Evolutionary conservation across 2,797 vertebrate genomes (phyloP).

Genomic region (Euphonia xanthogaster): DNA sequence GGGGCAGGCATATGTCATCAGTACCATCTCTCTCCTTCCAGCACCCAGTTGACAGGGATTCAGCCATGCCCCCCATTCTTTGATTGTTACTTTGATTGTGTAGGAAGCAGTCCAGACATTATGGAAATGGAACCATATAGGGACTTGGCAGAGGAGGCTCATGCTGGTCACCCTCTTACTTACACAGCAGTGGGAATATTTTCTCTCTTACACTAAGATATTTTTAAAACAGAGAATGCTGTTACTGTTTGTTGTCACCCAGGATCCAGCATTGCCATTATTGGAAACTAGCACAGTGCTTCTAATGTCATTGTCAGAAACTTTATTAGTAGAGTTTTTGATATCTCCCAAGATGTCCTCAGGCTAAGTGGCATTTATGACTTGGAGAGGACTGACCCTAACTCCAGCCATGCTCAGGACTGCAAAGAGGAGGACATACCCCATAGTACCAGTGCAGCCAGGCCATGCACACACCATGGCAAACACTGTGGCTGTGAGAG

Average conservation of each 20-base stretch:
- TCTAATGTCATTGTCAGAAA: not conserved
- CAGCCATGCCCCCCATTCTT: not conserved
- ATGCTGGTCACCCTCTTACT: slow-evolving; percentile 26
- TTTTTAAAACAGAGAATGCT: slow-evolving; percentile 52
- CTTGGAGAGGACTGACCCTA: not conserved
- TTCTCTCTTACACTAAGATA: slow-evolving; percentile 52
- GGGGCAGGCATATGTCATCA: not conserved
- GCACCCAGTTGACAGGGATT: not conserved
- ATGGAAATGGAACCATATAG: slow-evolving; percentile 54
- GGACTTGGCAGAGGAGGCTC: not conserved
- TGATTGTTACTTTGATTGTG: slow-evolving; percentile 11
- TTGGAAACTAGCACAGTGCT: not conserved
- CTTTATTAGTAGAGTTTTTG: not conserved
- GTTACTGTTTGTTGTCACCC: slow-evolving; percentile 46
- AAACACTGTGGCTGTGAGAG: not conserved
- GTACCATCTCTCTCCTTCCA: not conserved
- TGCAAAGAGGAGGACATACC: not conserved
- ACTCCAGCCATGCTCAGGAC: not conserved
- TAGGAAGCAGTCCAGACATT: slow-evolving; percentile 16
- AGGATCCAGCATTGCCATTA: slow-evolving; percentile 46
- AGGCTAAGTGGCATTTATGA: not conserved
- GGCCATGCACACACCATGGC: too few species aligned
- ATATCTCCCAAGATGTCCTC: not conserved
- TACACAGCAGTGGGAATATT: slow-evolving; percentile 57
- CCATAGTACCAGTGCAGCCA: accelerated